Evolutionary conservation across 2,113 vertebrate genomes (phyloP).

Genomic region (Tachysurus vachellii): DNA sequence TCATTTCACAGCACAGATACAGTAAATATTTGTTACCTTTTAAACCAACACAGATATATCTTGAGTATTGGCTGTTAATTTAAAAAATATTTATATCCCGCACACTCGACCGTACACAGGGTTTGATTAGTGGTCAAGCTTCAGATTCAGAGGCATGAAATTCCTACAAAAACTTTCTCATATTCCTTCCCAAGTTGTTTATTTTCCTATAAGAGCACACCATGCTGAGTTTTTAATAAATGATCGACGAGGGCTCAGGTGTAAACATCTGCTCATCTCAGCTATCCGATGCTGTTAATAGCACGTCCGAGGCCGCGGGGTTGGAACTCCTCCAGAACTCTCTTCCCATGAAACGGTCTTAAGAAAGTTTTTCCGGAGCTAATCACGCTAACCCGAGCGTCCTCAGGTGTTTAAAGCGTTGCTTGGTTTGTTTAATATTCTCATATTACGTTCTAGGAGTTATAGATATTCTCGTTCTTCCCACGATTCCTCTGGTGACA

Average conservation of each 20-base stretch:
- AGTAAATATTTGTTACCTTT: not conserved
- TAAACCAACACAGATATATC: not conserved
- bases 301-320: not conserved
- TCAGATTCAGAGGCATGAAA: not conserved
- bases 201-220: not conserved
- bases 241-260: not conserved
- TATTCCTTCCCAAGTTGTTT: not conserved
- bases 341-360: not conserved
- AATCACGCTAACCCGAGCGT: not conserved
- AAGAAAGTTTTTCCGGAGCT: not conserved
- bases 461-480: not conserved
- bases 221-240: not conserved
- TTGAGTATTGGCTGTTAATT: not conserved
- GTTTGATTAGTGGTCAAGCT: not conserved
- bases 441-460: not conserved
- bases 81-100: not conserved
- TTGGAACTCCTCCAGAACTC: slow-evolving; percentile 1
- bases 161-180: not conserved
- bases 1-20: not conserved
- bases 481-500: not conserved
- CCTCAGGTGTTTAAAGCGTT: not conserved
- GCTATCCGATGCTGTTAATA: not conserved
- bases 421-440: slow-evolving; percentile 11
- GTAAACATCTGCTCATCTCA: slow-evolving; percentile 18
- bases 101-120: not conserved